Evolutionary conservation across 1,140 invertebrate species (phyloP).

Genomic region (Pollicipes pollicipes): DNA sequence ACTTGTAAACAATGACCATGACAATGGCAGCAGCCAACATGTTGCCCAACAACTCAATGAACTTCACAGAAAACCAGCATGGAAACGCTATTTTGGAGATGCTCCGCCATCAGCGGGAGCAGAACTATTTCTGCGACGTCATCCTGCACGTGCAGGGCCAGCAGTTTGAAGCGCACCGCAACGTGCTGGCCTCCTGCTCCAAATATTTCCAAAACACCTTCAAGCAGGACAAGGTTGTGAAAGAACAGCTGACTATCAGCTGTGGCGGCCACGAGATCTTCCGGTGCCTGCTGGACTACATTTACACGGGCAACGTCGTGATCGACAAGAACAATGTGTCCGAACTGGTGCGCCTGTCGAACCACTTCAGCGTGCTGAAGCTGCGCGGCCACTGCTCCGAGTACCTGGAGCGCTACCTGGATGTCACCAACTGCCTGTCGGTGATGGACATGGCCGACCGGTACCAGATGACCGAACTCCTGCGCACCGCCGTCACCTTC

Average conservation of each 20-base stretch:
- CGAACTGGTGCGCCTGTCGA: conserved; percentile 41
- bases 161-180: conserved; percentile 41
- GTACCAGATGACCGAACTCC: conserved; percentile 28
- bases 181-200: conserved; percentile 43
- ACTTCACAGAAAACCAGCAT: conserved; percentile 28
- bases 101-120: conserved; percentile 30
- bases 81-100: conserved; percentile 21
- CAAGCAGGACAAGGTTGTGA: conserved; percentile 28
- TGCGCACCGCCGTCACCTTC: conserved; percentile 27
- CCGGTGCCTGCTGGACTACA: conserved; percentile 41
- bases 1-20: too few species aligned
- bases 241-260: conserved; percentile 37
- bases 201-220: conserved; percentile 46
- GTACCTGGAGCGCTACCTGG: conserved; percentile 40
- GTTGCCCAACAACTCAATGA: conserved; percentile 25
- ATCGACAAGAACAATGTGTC: conserved; percentile 41
- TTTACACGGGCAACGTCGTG: conserved; percentile 43
- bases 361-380: conserved; percentile 42
- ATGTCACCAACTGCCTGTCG: conserved; percentile 39
- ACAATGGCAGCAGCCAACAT: conserved; percentile 6
- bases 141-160: conserved; percentile 39
- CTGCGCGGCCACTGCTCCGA: conserved; percentile 45
- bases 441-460: conserved; percentile 36
- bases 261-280: conserved; percentile 41
- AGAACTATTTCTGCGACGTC: conserved; percentile 41